Evolutionary conservation across 2,113 vertebrate genomes (phyloP).

Genomic region (Acanthisitta chloris): DNA sequence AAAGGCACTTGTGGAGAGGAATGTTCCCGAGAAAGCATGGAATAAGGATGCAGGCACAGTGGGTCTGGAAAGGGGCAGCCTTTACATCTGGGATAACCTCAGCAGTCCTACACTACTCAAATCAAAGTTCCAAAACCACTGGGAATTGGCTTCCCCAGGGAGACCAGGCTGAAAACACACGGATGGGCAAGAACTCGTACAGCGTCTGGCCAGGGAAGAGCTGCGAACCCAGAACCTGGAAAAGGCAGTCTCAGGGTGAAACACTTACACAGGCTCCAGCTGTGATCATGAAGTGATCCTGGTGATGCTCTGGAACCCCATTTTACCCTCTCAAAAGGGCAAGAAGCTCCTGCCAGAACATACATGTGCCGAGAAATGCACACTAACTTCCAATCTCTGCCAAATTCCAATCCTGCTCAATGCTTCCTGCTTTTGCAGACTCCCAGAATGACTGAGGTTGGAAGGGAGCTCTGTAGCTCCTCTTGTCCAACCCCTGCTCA

Average conservation of each 20-base stretch:
- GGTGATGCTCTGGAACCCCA: not conserved
- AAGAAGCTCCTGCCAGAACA: not conserved
- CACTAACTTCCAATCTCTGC: not conserved
- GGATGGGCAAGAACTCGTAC: not conserved
- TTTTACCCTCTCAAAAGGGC: not conserved
- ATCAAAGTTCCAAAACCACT: accelerated
- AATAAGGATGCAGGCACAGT: not conserved
- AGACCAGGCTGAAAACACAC: accelerated
- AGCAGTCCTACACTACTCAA: not conserved
- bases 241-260: not conserved
- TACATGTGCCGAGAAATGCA: not conserved
- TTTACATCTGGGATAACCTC: not conserved
- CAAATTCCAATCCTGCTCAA: not conserved
- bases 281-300: not conserved
- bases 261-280: not conserved
- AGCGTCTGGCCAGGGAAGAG: not conserved
- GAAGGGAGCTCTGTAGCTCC: not conserved
- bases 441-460: not conserved
- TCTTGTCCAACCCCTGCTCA: not conserved
- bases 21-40: accelerated
- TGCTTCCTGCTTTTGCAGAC: not conserved
- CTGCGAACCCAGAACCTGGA: not conserved
- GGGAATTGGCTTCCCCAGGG: accelerated
- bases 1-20: not conserved
- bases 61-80: not conserved